phyloP scores from a whole-genome alignment of 2,113 vertebrate genomes.

The Gobio gobio region DNA sequence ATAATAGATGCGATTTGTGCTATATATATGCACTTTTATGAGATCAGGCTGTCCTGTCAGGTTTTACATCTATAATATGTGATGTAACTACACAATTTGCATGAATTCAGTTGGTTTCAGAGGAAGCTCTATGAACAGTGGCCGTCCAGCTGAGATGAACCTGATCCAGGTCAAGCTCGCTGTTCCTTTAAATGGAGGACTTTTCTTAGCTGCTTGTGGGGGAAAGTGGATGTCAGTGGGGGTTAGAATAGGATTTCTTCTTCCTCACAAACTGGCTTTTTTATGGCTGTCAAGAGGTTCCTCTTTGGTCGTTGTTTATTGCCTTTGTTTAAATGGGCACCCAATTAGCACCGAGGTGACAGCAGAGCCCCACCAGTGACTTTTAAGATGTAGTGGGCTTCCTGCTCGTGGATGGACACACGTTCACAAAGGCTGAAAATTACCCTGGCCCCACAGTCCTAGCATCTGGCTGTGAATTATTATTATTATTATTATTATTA shows the following conservation, averaged over 20 bases:
- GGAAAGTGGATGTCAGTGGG: constrained; percentile 14
- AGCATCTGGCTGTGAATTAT: neutral
- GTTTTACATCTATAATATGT: neutral
- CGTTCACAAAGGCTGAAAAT: constrained; percentile 11
- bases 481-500: too few relatives aligned
- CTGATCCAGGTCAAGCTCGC: constrained; percentile 28
- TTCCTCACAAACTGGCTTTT: constrained; percentile 27
- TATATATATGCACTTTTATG: too few relatives aligned
- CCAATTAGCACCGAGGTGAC: constrained; percentile 51
- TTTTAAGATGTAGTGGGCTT: constrained; percentile 43
- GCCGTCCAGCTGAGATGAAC: neutral
- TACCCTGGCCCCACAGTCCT: neutral
- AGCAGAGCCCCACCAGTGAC: constrained; percentile 18
- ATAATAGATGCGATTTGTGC: too few relatives aligned
- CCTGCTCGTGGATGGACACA: constrained; percentile 14
- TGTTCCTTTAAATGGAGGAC: constrained; percentile 26
- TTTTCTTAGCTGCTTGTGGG: constrained; percentile 31
- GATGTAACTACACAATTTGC: neutral
- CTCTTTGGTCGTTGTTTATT: constrained; percentile 51
- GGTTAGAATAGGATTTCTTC: constrained; percentile 6
- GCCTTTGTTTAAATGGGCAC: constrained; percentile 49
- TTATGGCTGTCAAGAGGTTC: constrained; percentile 36
- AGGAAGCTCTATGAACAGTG: constrained; percentile 5
- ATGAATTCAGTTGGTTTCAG: neutral
- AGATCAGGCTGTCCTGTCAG: neutral